phyloP scores from a whole-genome alignment of 1,140 invertebrate genomes.

The Lepidurus packardi region DNA sequence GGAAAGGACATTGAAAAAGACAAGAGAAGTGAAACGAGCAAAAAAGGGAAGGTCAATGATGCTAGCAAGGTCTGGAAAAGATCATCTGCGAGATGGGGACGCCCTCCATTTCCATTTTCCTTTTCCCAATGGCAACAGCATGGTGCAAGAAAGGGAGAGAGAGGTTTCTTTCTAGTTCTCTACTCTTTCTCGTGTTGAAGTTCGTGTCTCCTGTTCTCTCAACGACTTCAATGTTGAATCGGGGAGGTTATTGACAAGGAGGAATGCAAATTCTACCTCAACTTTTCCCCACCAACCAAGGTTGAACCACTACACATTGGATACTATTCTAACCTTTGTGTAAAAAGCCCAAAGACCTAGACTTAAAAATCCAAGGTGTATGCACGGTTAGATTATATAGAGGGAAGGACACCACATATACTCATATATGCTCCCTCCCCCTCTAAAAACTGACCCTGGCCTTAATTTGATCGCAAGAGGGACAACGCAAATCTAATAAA shows the following conservation, averaged over 20 bases:
- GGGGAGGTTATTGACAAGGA: slow-evolving; percentile 10
- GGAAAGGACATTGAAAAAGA: not conserved
- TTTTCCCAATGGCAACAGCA: not conserved
- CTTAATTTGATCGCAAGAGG: not conserved
- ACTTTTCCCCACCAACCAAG: not conserved
- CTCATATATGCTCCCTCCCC: not conserved
- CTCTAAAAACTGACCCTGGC: slow-evolving; percentile 14
- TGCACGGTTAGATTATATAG: not conserved
- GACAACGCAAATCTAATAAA: not conserved
- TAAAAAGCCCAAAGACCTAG: not conserved
- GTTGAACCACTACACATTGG: not conserved
- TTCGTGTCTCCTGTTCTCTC: not conserved
- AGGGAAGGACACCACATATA: not conserved
- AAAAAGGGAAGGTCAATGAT: slow-evolving; percentile 8
- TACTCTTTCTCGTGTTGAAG: not conserved
- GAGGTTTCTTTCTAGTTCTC: not conserved
- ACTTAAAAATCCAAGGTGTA: not conserved
- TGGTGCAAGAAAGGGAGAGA: not conserved
- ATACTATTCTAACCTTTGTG: too few relatives aligned
- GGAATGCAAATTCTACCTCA: not conserved
- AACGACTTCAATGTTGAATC: not conserved
- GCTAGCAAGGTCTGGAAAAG: slow-evolving; percentile 9
- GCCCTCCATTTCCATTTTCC: not conserved
- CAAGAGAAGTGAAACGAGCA: not conserved
- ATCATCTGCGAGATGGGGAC: not conserved